Conservation (phyloP, 2,797 vertebrate species). For the Acrossocheilus fasciatus region DNA sequence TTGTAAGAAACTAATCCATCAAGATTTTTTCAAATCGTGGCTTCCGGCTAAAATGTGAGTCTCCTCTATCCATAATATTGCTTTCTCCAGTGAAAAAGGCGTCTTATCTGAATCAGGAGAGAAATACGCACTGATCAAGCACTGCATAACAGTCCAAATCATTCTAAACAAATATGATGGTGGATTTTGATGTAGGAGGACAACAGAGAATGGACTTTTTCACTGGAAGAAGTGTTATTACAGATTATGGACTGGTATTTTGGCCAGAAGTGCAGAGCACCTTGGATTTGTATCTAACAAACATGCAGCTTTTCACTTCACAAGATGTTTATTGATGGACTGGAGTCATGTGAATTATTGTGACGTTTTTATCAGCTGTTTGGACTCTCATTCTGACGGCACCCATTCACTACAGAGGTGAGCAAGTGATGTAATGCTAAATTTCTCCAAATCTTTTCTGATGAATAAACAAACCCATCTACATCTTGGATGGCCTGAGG, state of each 20-base stretch:
- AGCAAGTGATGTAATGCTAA: neutral
- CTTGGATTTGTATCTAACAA: neutral
- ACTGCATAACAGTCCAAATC: neutral
- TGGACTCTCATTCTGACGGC: neutral
- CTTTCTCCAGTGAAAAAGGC: neutral
- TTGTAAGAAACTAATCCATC: neutral
- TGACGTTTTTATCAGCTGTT: neutral
- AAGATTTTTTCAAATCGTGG: no score
- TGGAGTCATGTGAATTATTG: no score
- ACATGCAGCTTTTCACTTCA: neutral
- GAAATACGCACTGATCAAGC: neutral
- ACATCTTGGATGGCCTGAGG: neutral
- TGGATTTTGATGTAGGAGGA: neutral
- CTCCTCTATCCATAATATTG: neutral
- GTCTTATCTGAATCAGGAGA: neutral
- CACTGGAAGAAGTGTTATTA: neutral
- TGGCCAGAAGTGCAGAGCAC: neutral
- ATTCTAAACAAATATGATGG: neutral
- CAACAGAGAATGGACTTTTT: no score
- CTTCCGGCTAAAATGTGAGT: no score
- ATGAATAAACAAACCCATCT: neutral
- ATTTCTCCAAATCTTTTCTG: neutral
- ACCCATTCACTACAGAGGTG: neutral
- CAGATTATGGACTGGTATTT: neutral
- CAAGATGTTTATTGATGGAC: no score